phyloP scores from a whole-genome alignment of 64 coral and sea anemone species.

The Montipora efflorescens region DNA sequence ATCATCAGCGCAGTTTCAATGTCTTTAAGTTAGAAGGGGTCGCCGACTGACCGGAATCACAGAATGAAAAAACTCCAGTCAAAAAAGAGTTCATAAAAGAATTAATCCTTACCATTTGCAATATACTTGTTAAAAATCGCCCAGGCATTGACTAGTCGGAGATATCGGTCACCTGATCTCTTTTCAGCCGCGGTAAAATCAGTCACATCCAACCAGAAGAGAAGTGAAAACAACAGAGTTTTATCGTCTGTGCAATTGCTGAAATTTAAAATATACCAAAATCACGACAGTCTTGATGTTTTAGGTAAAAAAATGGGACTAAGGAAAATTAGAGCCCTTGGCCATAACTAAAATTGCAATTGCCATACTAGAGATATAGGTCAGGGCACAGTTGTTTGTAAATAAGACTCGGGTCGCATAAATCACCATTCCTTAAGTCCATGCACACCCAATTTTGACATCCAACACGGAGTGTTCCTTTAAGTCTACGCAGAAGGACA shows the following conservation, averaged over 20 bases:
- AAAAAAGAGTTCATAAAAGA: neutral
- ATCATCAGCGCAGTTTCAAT: too few relatives aligned
- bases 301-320: too few relatives aligned
- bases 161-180: constrained; percentile 85
- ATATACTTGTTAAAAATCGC: constrained; percentile 94
- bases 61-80: neutral
- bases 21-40: too few relatives aligned
- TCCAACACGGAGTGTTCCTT: too few relatives aligned
- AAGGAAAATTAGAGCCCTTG: too few relatives aligned
- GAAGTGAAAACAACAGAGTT: constrained; percentile 49
- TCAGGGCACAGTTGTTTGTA: too few relatives aligned
- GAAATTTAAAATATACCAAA: neutral
- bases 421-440: too few relatives aligned
- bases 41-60: neutral
- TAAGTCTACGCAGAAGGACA: too few relatives aligned
- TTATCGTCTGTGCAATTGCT: constrained; percentile 60
- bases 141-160: constrained; percentile 82
- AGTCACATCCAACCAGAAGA: constrained; percentile 91
- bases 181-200: constrained; percentile 81
- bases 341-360: too few relatives aligned
- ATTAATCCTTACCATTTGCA: constrained; percentile 54
- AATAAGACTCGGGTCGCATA: too few relatives aligned
- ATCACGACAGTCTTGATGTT: neutral
- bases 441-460: too few relatives aligned
- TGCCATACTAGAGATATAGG: too few relatives aligned